Evolutionary conservation across 1,140 invertebrate species (phyloP).

Genomic region (Campoletis sonorensis): DNA sequence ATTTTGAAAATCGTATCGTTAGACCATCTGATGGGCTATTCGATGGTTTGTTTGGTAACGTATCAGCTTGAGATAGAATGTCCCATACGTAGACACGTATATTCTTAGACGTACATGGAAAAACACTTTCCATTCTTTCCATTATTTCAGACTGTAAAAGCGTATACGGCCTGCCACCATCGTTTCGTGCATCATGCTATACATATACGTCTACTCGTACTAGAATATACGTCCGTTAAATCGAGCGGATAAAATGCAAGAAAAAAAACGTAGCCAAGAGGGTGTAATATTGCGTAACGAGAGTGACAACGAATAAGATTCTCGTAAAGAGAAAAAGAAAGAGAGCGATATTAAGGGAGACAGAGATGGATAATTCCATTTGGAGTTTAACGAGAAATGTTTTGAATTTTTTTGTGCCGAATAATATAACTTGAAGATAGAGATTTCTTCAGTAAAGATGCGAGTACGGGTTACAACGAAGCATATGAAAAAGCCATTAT

Average conservation of each 20-base stretch:
- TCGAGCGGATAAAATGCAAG: constrained; percentile 21
- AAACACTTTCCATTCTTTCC: constrained; percentile 50
- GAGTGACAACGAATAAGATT: background rate
- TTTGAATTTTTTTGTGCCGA: too few species aligned
- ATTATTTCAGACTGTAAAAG: constrained; percentile 47
- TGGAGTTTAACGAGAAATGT: background rate
- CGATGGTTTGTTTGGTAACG: background rate
- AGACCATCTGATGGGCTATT: background rate
- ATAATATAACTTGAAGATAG: too few species aligned
- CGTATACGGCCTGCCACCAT: constrained; percentile 33
- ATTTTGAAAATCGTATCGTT: too few species aligned
- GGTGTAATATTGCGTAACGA: constrained; percentile 18
- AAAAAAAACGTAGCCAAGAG: background rate
- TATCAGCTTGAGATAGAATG: background rate
- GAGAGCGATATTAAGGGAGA: background rate
- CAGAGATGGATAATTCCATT: background rate
- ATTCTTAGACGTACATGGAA: constrained; percentile 45
- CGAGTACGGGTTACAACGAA: too few species aligned
- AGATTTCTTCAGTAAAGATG: too few species aligned
- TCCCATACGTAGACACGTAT: background rate
- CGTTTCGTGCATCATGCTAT: constrained; percentile 4
- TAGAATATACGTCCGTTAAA: constrained; percentile 15
- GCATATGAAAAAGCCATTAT: too few species aligned
- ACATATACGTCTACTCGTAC: background rate
- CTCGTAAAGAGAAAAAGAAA: background rate